phyloP scores from a whole-genome alignment of 2,113 vertebrate species.

The Burhinus oedicnemus region DNA sequence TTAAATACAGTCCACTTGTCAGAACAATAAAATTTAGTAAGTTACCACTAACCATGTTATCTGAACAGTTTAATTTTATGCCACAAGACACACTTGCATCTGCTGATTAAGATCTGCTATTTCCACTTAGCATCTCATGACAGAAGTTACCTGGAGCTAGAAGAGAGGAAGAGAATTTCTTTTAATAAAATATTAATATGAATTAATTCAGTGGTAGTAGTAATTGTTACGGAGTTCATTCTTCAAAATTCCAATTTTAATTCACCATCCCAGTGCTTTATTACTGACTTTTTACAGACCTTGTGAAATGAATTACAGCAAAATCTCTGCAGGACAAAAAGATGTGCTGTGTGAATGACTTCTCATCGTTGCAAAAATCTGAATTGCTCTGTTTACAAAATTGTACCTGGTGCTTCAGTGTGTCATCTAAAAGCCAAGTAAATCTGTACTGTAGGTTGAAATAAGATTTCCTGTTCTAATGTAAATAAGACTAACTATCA shows the following conservation, averaged over 20 bases:
- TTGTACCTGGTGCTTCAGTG: not conserved
- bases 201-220: constrained; percentile 38
- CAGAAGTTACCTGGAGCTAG: constrained; percentile 43
- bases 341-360: not conserved
- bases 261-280: not conserved
- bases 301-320: not conserved
- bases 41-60: not conserved
- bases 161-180: not conserved
- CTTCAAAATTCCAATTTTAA: constrained; percentile 15
- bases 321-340: not conserved
- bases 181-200: constrained; percentile 48
- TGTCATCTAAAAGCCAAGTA: not conserved
- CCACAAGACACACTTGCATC: constrained; percentile 26
- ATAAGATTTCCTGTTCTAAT: not conserved
- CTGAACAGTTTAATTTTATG: constrained; percentile 11
- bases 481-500: not conserved
- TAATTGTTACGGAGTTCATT: constrained; percentile 15
- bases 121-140: not conserved
- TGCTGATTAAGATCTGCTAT: constrained; percentile 30
- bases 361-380: not conserved
- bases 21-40: not conserved
- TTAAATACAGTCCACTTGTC: not conserved
- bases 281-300: not conserved
- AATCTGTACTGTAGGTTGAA: not conserved
- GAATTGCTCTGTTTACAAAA: not conserved